These are phyloP conservation scores for Peucedramus taeniatus DNA, from an alignment of 2,113 vertebrate genomes.

Conservation along the genomic window DNA sequence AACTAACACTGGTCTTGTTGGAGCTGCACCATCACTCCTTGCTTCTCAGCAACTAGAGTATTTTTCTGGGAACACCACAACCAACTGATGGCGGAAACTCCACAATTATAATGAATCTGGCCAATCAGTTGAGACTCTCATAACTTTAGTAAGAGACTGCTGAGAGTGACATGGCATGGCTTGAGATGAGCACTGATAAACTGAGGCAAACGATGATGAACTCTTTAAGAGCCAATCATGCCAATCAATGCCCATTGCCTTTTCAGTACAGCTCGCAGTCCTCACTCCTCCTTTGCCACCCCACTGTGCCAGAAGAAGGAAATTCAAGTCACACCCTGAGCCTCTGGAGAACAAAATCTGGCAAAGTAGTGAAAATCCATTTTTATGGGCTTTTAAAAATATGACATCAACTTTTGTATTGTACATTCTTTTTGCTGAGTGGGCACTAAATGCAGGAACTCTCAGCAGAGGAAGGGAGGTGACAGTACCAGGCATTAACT, in stretches of 20 bases:
- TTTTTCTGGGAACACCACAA: neutral
- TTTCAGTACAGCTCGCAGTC: neutral
- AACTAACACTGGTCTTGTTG: neutral
- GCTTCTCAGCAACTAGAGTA: neutral
- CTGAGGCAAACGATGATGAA: accelerated
- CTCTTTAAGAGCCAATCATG: neutral
- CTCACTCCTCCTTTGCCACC: accelerated
- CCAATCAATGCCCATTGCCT: neutral
- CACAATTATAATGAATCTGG: neutral
- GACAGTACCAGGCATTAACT: neutral
- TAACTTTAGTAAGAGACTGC: neutral
- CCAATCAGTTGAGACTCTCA: neutral
- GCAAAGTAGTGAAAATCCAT: neutral
- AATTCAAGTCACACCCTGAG: neutral
- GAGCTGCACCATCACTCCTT: neutral
- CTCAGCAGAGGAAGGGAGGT: neutral
- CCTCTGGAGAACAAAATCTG: neutral
- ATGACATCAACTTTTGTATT: neutral
- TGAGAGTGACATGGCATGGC: neutral
- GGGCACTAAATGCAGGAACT: neutral
- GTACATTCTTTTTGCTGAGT: neutral
- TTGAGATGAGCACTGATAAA: neutral
- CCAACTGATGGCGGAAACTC: accelerated
- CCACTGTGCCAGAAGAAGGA: neutral
- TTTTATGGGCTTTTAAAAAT: neutral